Base-by-base conservation (phyloP, 2,888 invertebrate species). In the Drosophila antonietae region DNA sequence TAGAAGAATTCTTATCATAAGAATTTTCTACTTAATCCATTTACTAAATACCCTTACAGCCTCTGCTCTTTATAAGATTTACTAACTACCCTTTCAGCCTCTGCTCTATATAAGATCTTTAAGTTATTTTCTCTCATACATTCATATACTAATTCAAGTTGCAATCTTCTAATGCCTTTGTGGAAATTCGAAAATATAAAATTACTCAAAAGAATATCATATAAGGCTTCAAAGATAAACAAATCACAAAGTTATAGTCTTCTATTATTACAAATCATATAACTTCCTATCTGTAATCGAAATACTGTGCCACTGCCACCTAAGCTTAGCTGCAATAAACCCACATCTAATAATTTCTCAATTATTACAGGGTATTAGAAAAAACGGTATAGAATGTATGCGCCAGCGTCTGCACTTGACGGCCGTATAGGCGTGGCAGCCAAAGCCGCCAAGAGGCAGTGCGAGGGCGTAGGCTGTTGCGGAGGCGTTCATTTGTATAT, bases 401-500 rank as follows among this genome's bases (percentile, higher is more conserved):
- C 85, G 86, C 88, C 88, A 79, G 86, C 88, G 89, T 83, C 83
- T 83, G 83, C 89, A 88, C 83, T 83, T 88, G 83, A 88, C 73
- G 63, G 73, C 70, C 39, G 20, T 20, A 18, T 43, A n/a, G 72
- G 72, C 67, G 70, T 72, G 68, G 70, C 76, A 60, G 43, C 4
- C 28, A 18, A 8, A 43, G 31, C 33, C 12, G 18, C 7, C 41
- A 20, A 28, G 35, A 28, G 12, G 15, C 23, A 53, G n/a, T 2
- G 46, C 6, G 58, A 47, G 20, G 5, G n/a, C 31, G 63, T 37
- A 57, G 63, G 58, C 68, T 23, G 58, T 71, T 75, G 74, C 88
- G 74, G 89, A 84, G 84, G 89, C 89, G 84, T 84, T 89, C 84
- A 84, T 89, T 89, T 84, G 89, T 89, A 89, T 84, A 84, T 89